Base-by-base conservation (phyloP, 2,888 invertebrate genomes). In the Aphodius granarius region DNA sequence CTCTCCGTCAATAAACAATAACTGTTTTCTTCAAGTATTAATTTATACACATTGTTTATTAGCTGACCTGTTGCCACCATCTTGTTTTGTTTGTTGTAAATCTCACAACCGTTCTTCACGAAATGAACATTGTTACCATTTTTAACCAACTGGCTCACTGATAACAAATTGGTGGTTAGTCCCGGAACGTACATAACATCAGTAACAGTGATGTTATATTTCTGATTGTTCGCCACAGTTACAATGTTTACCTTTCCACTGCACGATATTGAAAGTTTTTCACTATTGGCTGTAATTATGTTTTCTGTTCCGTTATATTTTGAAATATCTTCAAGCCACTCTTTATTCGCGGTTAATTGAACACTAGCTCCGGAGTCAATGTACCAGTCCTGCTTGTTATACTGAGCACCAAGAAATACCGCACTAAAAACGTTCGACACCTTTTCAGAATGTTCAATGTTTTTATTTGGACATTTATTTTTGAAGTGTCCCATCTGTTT, bases 311-410 rank as follows among this genome's bases (percentile, higher is more conserved):
- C 20, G 5, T 17, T 13, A 22, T 71, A 17, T 0, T 15, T 3
- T 17, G 20, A 20, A 3, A 43, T 23, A 43, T 78, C 66, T 23
- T 20, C 20, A 21, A 76, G 15, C 73, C 73, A 72, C 64, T 75
- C 66, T 16, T 43, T 16, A 63, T 71, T 71, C 20, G 77, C 73
- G n/a, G 80, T 81, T 21, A 80, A 71, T 76, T 81, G 81, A 3
- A 65, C 68, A 77, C 79, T 80, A 3, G 79, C 78, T 16, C 79
- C 79, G 15, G 78, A 79, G 73, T 81, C 80, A 63, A 80, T 72
- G 64, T 80, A 81, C 79, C 79, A 80, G 43, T 81, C 77, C n/a
- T 66, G 43, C n/a, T 22, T 68, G 17, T 43, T 76, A 65, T 78
- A 80, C 17, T 75, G 23, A 21, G 76, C 78, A 73, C 73, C 79